These are phyloP conservation scores for Florisuga fusca DNA, from an alignment of 2,797 vertebrate genomes.

Conservation along the genomic window DNA sequence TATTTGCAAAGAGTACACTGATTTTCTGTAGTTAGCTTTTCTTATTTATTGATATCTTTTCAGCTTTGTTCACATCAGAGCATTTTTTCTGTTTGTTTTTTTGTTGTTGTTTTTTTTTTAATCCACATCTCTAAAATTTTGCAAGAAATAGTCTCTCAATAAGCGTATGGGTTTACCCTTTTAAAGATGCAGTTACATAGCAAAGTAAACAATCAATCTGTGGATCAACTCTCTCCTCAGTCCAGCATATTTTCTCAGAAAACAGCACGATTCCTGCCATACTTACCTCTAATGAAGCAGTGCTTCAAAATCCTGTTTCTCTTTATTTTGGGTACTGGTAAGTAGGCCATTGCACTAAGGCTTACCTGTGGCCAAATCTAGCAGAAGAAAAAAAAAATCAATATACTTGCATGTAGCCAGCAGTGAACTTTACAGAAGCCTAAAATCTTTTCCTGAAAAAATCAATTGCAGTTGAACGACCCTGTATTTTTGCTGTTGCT, in stretches of 20 bases:
- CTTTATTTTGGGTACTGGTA: constrained; percentile 4
- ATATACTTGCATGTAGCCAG: not conserved
- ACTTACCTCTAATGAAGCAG: not conserved
- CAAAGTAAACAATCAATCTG: not conserved
- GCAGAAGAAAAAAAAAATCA: not conserved
- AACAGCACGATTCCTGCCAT: not conserved
- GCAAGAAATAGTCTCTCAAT: not conserved
- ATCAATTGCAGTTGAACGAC: not conserved
- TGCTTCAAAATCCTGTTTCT: not conserved
- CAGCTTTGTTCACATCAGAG: not conserved
- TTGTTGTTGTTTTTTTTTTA: not conserved
- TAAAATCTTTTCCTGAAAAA: not conserved
- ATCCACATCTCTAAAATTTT: not conserved
- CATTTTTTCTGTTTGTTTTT: not conserved
- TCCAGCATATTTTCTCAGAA: constrained; percentile 12
- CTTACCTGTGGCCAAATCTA: not conserved
- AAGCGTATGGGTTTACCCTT: not conserved
- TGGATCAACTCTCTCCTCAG: not conserved
- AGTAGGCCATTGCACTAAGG: not conserved
- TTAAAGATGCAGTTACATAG: not conserved
- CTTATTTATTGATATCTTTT: not conserved
- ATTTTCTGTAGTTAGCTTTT: not conserved
- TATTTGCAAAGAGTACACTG: not conserved
- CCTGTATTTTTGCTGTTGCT: not conserved
- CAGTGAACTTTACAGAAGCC: not conserved